These are phyloP conservation scores for Rotaria macrura DNA, from an alignment of 2,888 invertebrate genomes.

Conservation along the genomic window DNA sequence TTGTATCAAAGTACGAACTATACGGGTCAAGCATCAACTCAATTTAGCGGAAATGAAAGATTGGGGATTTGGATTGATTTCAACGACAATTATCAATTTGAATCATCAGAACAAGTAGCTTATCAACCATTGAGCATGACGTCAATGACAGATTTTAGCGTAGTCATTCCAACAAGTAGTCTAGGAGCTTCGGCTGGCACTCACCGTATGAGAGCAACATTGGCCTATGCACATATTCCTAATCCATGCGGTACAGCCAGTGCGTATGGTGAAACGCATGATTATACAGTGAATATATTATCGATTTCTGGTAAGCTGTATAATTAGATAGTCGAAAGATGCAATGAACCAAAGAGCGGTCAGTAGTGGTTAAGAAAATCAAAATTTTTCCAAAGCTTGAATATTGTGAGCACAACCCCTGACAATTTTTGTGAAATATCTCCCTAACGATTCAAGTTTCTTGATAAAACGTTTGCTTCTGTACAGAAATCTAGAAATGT, in stretches of 20 bases:
- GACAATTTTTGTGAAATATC: too few relatives aligned
- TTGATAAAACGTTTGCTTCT: too few relatives aligned
- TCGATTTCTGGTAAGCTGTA: too few relatives aligned
- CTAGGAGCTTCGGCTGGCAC: background rate
- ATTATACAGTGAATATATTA: background rate
- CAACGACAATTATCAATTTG: background rate
- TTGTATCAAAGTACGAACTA: background rate
- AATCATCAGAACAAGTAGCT: background rate
- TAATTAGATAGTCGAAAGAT: too few relatives aligned
- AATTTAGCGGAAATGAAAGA: background rate
- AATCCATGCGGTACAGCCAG: background rate
- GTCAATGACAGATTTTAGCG: background rate
- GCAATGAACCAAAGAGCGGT: too few relatives aligned
- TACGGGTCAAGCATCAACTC: background rate
- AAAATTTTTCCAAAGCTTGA: too few relatives aligned
- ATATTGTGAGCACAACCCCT: too few relatives aligned
- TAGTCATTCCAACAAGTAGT: background rate
- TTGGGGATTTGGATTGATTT: background rate
- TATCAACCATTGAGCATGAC: background rate
- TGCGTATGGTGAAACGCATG: background rate
- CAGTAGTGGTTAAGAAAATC: too few relatives aligned
- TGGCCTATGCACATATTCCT: background rate
- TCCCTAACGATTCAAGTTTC: too few relatives aligned
- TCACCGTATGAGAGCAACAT: background rate
- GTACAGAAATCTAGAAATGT: too few relatives aligned